Evolutionary conservation across 2,888 invertebrate genomes (phyloP), one percentile per base, ranked within the genome.

Genomic region (Amphiduros pacificus): DNA sequence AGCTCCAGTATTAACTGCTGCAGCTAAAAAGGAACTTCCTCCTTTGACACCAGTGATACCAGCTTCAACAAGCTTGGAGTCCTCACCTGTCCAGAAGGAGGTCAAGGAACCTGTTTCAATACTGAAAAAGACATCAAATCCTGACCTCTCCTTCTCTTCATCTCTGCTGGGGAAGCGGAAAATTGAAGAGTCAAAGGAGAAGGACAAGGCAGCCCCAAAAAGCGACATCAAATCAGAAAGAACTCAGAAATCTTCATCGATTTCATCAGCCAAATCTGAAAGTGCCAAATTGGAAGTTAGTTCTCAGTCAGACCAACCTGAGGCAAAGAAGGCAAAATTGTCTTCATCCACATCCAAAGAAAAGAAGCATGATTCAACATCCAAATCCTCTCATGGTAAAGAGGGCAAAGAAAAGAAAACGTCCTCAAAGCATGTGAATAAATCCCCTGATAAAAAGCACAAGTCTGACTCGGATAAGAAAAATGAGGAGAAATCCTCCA

Each of bases 371-470:
- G n/a, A n/a, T 11, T 36, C 36, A 36, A 36, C 36, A 36, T 44
- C 44, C 44, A 44, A 44, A 44, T 44, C 44, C 24, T 40, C 32
- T 32, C 27, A 28, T 31, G 28, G 48, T 48, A 41, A 36, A 9
- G 48, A 59, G 22, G 51, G 28, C 44, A 51, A 49, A 11, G 53
- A 49, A 27, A 51, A 17, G 17, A 27, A 26, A 22, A 22, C 51
- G 17, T 51, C 51, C 24, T 28, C 26, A 27, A 51, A 51, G 17
- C 51, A 51, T 51, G 26, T 17, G 4, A 52, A 44, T 22, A 59
- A 59, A 22, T 59, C 59, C 53, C 59, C 59, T 40, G 59, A 59
- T 27, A 59, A 59, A 41, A 52, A 59, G 28, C 36, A n/a, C n/a
- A n/a, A 48, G 51, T 17, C 52, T 17, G 56, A 56, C 22, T 27